Conservation (phyloP, 2,888 invertebrate species). For the Nomada ferruginata region DNA sequence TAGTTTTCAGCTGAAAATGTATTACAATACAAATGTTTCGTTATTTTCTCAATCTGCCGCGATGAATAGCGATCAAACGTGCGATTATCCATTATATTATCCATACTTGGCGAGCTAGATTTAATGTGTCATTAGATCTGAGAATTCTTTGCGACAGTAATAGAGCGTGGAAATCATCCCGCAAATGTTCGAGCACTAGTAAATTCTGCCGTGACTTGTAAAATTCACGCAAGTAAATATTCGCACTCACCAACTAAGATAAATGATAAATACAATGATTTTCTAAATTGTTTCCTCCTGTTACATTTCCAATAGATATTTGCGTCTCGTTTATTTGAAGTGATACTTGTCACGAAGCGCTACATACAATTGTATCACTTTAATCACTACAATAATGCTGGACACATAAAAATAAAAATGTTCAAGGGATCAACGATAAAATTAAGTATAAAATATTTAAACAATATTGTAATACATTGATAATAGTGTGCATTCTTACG, state of each 20-base stretch:
- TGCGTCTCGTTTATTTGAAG: neutral
- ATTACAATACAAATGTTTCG: neutral
- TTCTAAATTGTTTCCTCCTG: neutral
- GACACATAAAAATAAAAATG: too few relatives aligned
- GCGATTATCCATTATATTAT: neutral
- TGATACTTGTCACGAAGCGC: too few relatives aligned
- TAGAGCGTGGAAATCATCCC: neutral
- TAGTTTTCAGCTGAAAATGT: neutral
- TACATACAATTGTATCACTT: too few relatives aligned
- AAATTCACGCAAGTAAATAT: conserved; percentile 1
- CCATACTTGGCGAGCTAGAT: neutral
- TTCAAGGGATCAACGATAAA: too few relatives aligned
- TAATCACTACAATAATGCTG: too few relatives aligned
- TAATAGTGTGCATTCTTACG: too few relatives aligned
- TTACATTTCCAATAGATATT: too few relatives aligned
- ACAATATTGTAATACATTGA: too few relatives aligned
- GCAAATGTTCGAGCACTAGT: neutral
- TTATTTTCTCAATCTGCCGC: neutral
- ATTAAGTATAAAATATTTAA: too few relatives aligned
- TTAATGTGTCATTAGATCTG: neutral
- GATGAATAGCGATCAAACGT: neutral
- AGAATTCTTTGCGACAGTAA: neutral
- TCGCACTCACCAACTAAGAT: neutral
- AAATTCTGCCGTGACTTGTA: neutral
- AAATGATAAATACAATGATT: neutral